A percentile compares a stretch with the other conserved stretches of the same genome.
These are phyloP conservation scores for Astropecten irregularis DNA, from an alignment of 53 echinoderm and acorn worm genomes.

Conservation along the genomic window DNA sequence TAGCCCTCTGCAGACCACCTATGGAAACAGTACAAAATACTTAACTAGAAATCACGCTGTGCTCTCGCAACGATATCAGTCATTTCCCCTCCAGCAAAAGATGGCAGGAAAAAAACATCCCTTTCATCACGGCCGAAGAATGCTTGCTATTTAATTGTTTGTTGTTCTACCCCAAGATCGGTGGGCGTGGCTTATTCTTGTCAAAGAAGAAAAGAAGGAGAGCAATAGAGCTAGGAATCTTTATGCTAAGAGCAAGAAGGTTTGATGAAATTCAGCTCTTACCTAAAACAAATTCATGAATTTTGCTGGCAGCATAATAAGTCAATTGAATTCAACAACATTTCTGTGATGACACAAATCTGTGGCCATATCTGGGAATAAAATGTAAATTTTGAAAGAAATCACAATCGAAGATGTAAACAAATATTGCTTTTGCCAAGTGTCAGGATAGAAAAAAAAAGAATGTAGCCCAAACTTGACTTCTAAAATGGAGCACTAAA, in stretches of 20 bases:
- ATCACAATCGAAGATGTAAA: too few relatives aligned
- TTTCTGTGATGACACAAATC: too few relatives aligned
- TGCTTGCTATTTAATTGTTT: slow-evolving; percentile 45
- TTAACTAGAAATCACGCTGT: neutral
- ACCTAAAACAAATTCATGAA: too few relatives aligned
- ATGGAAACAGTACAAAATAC: slow-evolving; percentile 7
- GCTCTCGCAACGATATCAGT: slow-evolving; percentile 19
- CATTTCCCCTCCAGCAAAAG: neutral
- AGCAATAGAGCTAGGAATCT: neutral
- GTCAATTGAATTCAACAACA: neutral
- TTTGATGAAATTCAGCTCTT: neutral
- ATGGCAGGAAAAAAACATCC: neutral
- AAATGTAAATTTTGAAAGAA: too few relatives aligned
- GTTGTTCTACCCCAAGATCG: slow-evolving; percentile 31
- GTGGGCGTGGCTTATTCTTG: slow-evolving; percentile 15
- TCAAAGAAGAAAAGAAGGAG: too few relatives aligned
- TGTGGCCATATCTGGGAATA: too few relatives aligned
- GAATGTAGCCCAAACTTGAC: too few relatives aligned
- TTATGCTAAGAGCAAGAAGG: neutral
- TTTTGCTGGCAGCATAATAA: slow-evolving; percentile 3
- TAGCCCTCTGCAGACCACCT: too few relatives aligned
- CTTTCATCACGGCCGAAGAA: slow-evolving; percentile 26
- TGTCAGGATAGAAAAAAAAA: too few relatives aligned
- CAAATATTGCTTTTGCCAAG: too few relatives aligned
- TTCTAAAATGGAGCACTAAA: too few relatives aligned